Percentiles rank a stretch among this genome's conserved stretches.
phyloP scores from a whole-genome alignment of 37 sponge, comb jelly and placozoan species.

The Bolinopsis microptera region DNA sequence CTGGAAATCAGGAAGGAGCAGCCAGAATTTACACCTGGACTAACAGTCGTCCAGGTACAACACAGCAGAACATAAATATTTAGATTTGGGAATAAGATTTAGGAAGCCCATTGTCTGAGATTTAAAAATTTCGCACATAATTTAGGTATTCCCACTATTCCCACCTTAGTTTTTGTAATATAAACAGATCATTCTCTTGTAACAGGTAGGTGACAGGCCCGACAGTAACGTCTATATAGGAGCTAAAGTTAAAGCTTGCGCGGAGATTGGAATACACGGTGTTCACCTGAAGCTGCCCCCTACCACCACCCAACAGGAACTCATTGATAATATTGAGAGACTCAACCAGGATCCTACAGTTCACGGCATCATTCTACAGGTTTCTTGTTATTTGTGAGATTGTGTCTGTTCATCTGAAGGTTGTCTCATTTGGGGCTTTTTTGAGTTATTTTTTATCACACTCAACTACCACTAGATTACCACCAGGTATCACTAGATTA shows the following conservation, averaged over 20 bases:
- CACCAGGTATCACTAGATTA: conserved; percentile 59
- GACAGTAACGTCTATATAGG: conserved; percentile 96
- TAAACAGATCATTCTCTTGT: too few relatives aligned
- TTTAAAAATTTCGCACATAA: neutral
- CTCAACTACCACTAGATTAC: too few relatives aligned
- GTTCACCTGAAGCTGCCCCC: conserved; percentile 78
- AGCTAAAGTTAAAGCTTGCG: conserved; percentile 86
- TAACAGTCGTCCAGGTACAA: conserved; percentile 83
- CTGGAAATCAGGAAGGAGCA: conserved; percentile 65
- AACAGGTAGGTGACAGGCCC: conserved; percentile 79
- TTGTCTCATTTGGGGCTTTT: too few relatives aligned
- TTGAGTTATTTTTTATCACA: too few relatives aligned
- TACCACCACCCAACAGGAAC: conserved; percentile 70
- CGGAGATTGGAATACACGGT: conserved; percentile 75
- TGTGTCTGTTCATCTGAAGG: neutral
- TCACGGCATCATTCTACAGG: conserved; percentile 89
- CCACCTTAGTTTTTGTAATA: neutral
- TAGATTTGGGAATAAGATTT: neutral
- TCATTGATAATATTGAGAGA: conserved; percentile 61
- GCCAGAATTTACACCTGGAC: conserved; percentile 72
- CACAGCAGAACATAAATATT: neutral
- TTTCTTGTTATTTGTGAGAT: conserved; percentile 72
- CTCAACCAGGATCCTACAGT: conserved; percentile 73
- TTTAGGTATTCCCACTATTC: neutral
- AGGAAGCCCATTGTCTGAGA: neutral